A percentile compares a stretch with the other conserved stretches of the same genome.
These are phyloP conservation scores for Sterrhoptilus dennistouni DNA, from an alignment of 2,113 vertebrate species.

Conservation along the genomic window DNA sequence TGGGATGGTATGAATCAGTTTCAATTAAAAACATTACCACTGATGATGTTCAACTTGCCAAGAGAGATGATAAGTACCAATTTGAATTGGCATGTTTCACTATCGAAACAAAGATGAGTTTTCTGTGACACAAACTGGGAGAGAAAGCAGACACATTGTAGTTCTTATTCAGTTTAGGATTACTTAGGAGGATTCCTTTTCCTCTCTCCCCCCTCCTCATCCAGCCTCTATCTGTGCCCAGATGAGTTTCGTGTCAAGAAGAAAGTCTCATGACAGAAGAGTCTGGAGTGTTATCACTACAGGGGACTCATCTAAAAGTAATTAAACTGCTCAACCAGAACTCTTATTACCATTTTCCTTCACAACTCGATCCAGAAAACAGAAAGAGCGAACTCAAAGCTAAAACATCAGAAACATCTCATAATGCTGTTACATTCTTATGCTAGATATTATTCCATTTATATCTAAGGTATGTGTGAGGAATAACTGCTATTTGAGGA, in stretches of 20 bases:
- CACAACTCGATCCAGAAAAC: slow-evolving; percentile 31
- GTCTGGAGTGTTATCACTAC: slow-evolving; percentile 22
- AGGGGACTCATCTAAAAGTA: background rate
- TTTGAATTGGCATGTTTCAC: background rate
- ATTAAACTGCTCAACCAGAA: slow-evolving; percentile 54
- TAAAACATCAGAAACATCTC: slow-evolving; percentile 11
- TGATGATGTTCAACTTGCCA: slow-evolving; percentile 17
- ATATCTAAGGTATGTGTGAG: background rate
- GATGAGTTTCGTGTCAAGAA: background rate
- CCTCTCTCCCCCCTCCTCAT: background rate
- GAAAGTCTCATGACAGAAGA: background rate
- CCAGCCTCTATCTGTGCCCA: background rate
- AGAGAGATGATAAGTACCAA: background rate
- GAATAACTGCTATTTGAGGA: background rate
- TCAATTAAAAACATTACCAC: slow-evolving; percentile 42
- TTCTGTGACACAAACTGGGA: background rate
- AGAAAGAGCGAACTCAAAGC: slow-evolving; percentile 10
- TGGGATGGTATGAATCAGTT: background rate
- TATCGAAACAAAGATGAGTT: background rate
- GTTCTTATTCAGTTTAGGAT: background rate
- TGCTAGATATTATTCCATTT: background rate
- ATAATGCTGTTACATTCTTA: background rate
- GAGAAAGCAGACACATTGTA: background rate
- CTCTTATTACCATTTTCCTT: slow-evolving; percentile 37
- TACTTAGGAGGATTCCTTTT: background rate